Evolutionary conservation across 2,797 vertebrate species (phyloP).

Genomic region (Orientallactaga sibirica): DNA sequence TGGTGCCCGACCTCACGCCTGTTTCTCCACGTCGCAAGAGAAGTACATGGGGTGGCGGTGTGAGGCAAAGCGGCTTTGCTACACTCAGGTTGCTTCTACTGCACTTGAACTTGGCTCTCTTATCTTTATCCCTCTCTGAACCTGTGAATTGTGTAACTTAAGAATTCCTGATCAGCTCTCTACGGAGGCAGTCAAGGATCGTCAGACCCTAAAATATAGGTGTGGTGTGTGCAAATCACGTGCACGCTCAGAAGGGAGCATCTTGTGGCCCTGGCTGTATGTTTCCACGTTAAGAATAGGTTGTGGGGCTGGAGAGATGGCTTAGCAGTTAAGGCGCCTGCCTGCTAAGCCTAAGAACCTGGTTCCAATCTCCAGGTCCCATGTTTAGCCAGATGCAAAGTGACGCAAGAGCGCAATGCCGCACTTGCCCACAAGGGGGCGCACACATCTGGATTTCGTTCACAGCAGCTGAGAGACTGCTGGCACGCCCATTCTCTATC

Average conservation of each 20-base stretch:
- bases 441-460: too few species aligned
- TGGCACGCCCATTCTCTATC: too few species aligned
- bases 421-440: too few species aligned
- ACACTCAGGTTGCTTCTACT: neutral
- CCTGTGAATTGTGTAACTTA: neutral
- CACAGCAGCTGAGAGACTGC: too few species aligned
- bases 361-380: too few species aligned
- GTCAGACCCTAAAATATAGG: neutral
- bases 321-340: too few species aligned
- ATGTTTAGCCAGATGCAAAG: too few species aligned
- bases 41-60: neutral
- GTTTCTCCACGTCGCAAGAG: neutral
- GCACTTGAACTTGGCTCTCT: neutral
- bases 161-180: neutral
- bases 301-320: neutral
- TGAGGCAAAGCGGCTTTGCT: neutral
- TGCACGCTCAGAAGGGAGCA: fast-evolving
- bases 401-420: too few species aligned
- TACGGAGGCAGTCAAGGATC: neutral
- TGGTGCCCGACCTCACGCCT: neutral
- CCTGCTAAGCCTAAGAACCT: too few species aligned
- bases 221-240: fast-evolving
- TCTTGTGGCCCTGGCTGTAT: fast-evolving
- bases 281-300: slow-evolving; percentile 14
- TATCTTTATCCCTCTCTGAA: neutral